These are phyloP conservation scores for Gobionotothen gibberifrons DNA, from an alignment of 2,797 vertebrate genomes.

Conservation along the genomic window DNA sequence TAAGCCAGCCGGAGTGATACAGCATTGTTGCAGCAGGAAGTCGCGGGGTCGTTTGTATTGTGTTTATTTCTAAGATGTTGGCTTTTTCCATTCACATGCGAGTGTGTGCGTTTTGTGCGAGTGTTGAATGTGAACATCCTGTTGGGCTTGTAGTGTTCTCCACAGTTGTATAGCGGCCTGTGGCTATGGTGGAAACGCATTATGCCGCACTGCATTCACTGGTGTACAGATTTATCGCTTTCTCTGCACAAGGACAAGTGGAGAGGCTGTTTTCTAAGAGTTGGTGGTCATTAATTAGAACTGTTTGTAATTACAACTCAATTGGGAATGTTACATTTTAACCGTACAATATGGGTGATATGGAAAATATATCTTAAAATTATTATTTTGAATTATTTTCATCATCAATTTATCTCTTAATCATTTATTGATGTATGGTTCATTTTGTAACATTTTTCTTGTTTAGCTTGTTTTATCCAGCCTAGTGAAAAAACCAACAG, in stretches of 20 bases:
- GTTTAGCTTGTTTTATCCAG: too few species aligned
- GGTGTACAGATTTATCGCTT: constrained; percentile 24
- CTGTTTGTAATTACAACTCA: constrained; percentile 1
- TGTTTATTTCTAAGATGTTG: constrained; percentile 78
- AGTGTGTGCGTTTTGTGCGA: constrained; percentile 43
- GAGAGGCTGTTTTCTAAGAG: not conserved
- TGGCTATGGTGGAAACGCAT: constrained; percentile 48
- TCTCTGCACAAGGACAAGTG: constrained; percentile 19
- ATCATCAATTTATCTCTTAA: not conserved
- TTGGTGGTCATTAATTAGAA: not conserved
- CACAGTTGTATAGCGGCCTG: constrained; percentile 49
- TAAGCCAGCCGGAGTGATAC: constrained; percentile 71
- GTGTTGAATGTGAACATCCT: constrained; percentile 72
- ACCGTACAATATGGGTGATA: too few species aligned
- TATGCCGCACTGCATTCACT: constrained; percentile 40
- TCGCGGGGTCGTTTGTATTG: constrained; percentile 50
- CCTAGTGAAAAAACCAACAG: too few species aligned
- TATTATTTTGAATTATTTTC: not conserved
- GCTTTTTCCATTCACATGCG: constrained; percentile 63
- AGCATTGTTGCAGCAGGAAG: constrained; percentile 34
- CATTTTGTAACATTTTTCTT: too few species aligned
- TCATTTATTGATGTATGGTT: too few species aligned
- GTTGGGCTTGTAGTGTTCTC: constrained; percentile 56
- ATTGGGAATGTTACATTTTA: not conserved
- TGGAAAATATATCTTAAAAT: too few species aligned